Conservation (phyloP, 2,797 vertebrate species). For the Heterohyrax brucei region DNA sequence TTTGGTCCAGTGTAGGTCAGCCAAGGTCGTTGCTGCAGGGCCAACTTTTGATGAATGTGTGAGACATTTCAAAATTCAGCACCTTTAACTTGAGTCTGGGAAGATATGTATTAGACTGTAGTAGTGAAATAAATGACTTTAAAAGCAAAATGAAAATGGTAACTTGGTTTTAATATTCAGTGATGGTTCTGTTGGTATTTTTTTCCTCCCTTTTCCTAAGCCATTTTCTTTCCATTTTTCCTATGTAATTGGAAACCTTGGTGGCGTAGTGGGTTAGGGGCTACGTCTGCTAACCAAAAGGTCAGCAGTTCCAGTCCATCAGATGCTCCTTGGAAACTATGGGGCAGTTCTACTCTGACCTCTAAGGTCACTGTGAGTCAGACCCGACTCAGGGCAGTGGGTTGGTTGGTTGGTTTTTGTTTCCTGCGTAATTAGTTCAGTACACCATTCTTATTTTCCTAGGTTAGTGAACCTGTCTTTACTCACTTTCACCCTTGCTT, state of each 20-base stretch:
- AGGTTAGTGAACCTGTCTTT: background rate
- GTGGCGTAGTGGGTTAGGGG: too few relatives aligned
- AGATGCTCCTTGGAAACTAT: too few relatives aligned
- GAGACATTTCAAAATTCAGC: background rate
- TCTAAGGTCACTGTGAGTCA: too few relatives aligned
- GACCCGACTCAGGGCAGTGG: too few relatives aligned
- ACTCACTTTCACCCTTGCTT: background rate
- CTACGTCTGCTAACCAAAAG: too few relatives aligned
- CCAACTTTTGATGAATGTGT: background rate
- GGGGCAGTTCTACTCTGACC: too few relatives aligned
- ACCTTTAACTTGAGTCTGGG: constrained; percentile 30
- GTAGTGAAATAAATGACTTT: background rate
- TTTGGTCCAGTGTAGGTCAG: background rate
- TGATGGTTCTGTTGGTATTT: background rate
- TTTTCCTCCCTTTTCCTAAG: background rate
- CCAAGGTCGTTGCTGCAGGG: background rate
- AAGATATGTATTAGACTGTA: constrained; percentile 8
- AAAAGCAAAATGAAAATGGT: constrained; percentile 7
- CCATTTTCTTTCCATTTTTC: background rate
- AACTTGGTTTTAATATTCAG: background rate
- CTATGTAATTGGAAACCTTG: too few relatives aligned
- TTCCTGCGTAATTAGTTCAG: background rate
- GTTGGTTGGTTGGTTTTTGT: too few relatives aligned
- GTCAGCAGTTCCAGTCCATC: too few relatives aligned
- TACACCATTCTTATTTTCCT: background rate